Evolutionary conservation across 2,113 vertebrate species (phyloP).

Genomic region (Psettodes erumei): DNA sequence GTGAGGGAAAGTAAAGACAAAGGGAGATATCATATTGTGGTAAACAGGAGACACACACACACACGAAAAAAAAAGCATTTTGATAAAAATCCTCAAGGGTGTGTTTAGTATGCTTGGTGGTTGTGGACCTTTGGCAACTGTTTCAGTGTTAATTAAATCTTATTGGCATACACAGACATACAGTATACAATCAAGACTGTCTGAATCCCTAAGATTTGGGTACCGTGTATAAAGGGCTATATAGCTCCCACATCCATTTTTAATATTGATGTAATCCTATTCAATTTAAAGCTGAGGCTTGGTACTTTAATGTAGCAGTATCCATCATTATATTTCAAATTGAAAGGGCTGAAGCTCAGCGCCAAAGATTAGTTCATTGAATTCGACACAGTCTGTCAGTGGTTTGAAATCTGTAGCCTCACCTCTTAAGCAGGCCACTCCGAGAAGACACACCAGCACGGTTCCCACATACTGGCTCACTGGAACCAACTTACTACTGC

Average conservation of each 20-base stretch:
- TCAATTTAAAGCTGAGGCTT: no score
- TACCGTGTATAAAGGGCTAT: no score
- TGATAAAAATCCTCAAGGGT: conserved; percentile 40
- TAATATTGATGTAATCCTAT: no score
- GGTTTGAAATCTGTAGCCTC: conserved; percentile 48
- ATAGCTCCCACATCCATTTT: no score
- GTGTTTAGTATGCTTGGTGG: conserved; percentile 52
- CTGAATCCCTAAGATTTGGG: no score
- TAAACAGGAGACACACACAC: background rate
- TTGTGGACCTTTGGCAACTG: conserved; percentile 35
- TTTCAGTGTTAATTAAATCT: conserved; percentile 47
- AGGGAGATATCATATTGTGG: background rate
- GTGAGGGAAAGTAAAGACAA: no score
- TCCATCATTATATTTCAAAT: no score
- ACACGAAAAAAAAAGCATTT: conserved; percentile 8
- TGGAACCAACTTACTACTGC: conserved; percentile 88
- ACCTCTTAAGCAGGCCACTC: conserved; percentile 92
- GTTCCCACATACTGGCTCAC: conserved; percentile 89
- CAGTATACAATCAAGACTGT: no score
- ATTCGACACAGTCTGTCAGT: background rate
- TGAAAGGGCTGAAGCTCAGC: no score
- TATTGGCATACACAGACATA: conserved; percentile 28
- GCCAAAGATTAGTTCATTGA: conserved; percentile 34
- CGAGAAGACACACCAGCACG: conserved; percentile 86
- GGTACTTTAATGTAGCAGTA: no score